phyloP scores from a whole-genome alignment of 2,797 vertebrate genomes.

The Acanthopagrus latus region DNA sequence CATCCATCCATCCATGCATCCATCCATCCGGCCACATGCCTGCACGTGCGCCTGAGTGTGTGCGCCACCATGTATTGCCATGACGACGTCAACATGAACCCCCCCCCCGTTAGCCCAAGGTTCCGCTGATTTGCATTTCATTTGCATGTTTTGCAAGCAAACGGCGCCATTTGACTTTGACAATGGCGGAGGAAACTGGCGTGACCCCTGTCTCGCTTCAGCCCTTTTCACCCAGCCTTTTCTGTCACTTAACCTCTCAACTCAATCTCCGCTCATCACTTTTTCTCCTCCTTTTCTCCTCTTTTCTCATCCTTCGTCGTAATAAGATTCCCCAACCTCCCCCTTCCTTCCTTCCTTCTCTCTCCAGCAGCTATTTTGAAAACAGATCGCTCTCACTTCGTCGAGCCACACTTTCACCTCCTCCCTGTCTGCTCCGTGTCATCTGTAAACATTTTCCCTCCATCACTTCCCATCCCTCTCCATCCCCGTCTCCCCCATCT shows the following conservation, averaged over 20 bases:
- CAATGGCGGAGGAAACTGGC: slow-evolving; percentile 70
- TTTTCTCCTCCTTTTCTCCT: background rate
- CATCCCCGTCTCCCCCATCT: slow-evolving; percentile 32
- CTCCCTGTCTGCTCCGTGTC: slow-evolving; percentile 39
- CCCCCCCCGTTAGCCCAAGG: slow-evolving; percentile 70
- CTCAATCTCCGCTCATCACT: slow-evolving; percentile 42
- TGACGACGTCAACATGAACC: slow-evolving; percentile 83
- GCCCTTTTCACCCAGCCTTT: slow-evolving; percentile 20
- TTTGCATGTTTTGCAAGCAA: slow-evolving; percentile 87
- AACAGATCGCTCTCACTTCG: slow-evolving; percentile 57
- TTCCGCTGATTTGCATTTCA: slow-evolving; percentile 85
- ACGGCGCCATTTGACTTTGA: slow-evolving; percentile 84
- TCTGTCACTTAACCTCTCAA: slow-evolving; percentile 49
- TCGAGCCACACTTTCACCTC: slow-evolving; percentile 45
- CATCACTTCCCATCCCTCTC: slow-evolving; percentile 26
- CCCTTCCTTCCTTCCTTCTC: background rate
- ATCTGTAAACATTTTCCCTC: slow-evolving; percentile 60
- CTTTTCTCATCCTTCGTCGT: slow-evolving; percentile 16
- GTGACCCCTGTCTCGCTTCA: slow-evolving; percentile 61
- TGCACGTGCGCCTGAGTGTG: background rate
- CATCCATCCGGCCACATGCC: slow-evolving; percentile 51
- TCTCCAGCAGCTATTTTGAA: slow-evolving; percentile 51
- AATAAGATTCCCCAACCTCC: background rate
- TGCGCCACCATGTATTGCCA: slow-evolving; percentile 78
- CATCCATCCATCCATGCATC: too few species aligned